Conservation (phyloP, 1,140 invertebrate species). For the Drosophila gunungcola region DNA sequence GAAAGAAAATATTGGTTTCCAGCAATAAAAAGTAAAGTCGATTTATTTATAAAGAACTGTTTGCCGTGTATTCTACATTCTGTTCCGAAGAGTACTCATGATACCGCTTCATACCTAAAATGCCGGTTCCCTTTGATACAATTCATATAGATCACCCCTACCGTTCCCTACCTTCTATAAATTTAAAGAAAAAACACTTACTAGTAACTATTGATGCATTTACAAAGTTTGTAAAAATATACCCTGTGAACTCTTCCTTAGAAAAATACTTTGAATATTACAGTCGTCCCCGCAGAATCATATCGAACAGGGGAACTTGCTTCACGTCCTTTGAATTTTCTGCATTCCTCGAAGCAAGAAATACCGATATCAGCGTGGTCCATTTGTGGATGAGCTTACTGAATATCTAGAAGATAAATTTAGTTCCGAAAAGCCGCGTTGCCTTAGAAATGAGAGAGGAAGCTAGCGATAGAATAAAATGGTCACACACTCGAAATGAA, state of each 20-base stretch:
- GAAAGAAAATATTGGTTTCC: background rate
- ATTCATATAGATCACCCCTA: too few relatives aligned
- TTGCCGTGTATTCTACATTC: constrained; percentile 2
- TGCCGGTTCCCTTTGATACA: background rate
- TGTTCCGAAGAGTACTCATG: background rate
- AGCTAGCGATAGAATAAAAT: background rate
- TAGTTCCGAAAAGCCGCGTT: too few relatives aligned
- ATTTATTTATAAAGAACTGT: background rate
- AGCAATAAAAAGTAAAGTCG: background rate
- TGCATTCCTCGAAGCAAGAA: background rate
- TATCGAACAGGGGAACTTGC: too few relatives aligned
- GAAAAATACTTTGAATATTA: too few relatives aligned
- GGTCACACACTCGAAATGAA: too few relatives aligned
- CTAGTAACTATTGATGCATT: background rate
- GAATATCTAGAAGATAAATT: background rate
- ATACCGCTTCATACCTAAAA: background rate
- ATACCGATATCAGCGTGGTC: background rate
- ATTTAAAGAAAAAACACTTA: too few relatives aligned
- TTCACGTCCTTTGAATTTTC: background rate
- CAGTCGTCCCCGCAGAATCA: too few relatives aligned
- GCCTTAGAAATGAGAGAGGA: too few relatives aligned
- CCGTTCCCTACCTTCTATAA: background rate
- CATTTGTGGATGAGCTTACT: background rate
- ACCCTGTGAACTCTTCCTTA: background rate
- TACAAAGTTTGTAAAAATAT: background rate